phyloP scores from a whole-genome alignment of 2,113 vertebrate genomes.

The Cranoglanis bouderius region DNA sequence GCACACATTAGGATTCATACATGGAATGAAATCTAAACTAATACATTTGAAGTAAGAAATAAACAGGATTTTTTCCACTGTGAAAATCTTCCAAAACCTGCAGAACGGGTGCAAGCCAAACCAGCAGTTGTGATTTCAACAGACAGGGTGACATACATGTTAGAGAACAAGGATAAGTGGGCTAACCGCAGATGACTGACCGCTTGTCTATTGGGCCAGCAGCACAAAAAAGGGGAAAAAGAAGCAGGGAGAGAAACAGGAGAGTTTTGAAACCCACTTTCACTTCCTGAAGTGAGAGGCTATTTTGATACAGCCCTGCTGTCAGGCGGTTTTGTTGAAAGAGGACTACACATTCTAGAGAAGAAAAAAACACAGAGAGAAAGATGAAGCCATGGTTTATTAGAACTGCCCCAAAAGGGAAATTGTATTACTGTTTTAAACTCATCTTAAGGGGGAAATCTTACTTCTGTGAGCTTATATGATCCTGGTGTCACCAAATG shows the following conservation, averaged over 20 bases:
- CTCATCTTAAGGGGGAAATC: background rate
- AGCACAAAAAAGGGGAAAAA: constrained; percentile 48
- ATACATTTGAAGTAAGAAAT: background rate
- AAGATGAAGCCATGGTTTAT: background rate
- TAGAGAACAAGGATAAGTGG: constrained; percentile 58
- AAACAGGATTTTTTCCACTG: background rate
- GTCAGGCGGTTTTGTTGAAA: constrained; percentile 53
- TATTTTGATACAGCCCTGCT: constrained; percentile 65
- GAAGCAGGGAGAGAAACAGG: constrained; percentile 50
- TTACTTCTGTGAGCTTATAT: background rate
- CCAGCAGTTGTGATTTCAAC: constrained; percentile 65
- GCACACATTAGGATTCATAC: background rate
- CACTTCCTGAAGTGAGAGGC: constrained; percentile 70
- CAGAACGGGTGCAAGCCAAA: constrained; percentile 17
- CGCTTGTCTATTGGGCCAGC: constrained; percentile 50
- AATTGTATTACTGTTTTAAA: background rate
- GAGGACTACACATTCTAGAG: background rate
- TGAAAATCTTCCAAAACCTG: constrained; percentile 21
- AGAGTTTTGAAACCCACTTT: constrained; percentile 75
- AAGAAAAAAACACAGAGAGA: background rate
- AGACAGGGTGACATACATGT: constrained; percentile 58
- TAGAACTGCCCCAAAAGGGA: constrained; percentile 13
- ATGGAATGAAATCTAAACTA: background rate
- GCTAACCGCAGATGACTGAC: constrained; percentile 59
- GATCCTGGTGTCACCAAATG: background rate